Conservation (phyloP, 2,113 vertebrate genomes). For the Phasianus colchicus region DNA sequence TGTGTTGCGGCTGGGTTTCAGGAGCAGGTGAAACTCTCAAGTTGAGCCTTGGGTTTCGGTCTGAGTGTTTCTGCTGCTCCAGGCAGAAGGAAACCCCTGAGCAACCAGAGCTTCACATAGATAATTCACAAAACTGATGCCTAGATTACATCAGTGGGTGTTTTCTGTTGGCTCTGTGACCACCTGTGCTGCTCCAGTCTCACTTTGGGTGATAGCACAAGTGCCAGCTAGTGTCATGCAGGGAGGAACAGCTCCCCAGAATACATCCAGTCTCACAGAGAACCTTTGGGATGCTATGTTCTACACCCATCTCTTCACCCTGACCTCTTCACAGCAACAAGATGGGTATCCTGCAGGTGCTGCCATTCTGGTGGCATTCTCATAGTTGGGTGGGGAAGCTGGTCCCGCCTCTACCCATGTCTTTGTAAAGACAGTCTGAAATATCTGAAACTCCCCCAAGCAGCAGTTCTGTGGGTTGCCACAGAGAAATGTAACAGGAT, state of each 20-base stretch:
- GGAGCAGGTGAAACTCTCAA: slow-evolving; percentile 55
- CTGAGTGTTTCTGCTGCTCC: slow-evolving; percentile 21
- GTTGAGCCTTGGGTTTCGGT: slow-evolving; percentile 16
- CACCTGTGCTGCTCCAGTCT: neutral
- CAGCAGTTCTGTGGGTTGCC: slow-evolving; percentile 24
- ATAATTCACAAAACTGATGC: neutral
- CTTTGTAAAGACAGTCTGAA: neutral
- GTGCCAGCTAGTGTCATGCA: neutral
- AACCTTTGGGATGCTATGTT: neutral
- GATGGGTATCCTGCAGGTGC: neutral
- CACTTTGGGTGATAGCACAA: neutral
- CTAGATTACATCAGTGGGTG: neutral
- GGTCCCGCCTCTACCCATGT: neutral
- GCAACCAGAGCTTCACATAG: neutral
- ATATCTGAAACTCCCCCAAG: neutral
- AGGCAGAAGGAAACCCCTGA: slow-evolving; percentile 39
- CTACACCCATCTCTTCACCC: neutral
- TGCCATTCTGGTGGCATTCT: neutral
- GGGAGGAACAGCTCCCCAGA: neutral
- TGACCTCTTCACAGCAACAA: neutral
- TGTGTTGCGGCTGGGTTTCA: neutral
- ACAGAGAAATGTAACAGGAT: neutral
- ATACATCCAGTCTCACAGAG: neutral
- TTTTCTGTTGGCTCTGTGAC: neutral
- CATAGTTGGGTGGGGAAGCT: neutral